Conservation (phyloP, 1,140 invertebrate genomes). For the Drosophila sproati region DNA sequence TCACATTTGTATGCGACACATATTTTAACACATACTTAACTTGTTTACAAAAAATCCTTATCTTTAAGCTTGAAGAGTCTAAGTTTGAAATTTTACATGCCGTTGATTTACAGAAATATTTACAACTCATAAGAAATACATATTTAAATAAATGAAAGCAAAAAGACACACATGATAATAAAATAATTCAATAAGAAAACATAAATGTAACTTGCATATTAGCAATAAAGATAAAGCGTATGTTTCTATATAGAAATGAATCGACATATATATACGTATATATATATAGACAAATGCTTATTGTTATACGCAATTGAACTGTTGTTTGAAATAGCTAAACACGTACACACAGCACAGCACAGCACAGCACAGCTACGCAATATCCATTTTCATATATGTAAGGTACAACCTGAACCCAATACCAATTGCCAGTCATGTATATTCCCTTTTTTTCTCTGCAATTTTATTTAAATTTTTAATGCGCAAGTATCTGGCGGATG, state of each 20-base stretch:
- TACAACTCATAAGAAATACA: background rate
- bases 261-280: background rate
- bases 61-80: too few species aligned
- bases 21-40: too few species aligned
- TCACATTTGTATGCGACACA: background rate
- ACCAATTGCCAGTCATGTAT: conserved; percentile 15
- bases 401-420: conserved; percentile 3
- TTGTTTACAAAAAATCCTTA: background rate
- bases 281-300: conserved; percentile 16
- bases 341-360: conserved; percentile 14
- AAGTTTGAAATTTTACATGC: background rate
- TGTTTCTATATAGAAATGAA: background rate
- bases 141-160: conserved; percentile 1
- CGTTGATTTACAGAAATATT: too few species aligned
- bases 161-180: conserved; percentile 18
- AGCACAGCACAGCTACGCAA: conserved; percentile 4
- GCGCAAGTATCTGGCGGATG: conserved; percentile 68
- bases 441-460: conserved; percentile 45
- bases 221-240: conserved; percentile 1
- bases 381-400: conserved; percentile 23
- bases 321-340: conserved; percentile 17
- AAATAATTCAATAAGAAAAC: conserved; percentile 2
- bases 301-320: conserved; percentile 37
- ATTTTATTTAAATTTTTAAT: conserved; percentile 79
- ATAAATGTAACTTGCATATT: background rate